Base-by-base conservation (phyloP, 2,888 invertebrate genomes). In the Diploptera punctata region DNA sequence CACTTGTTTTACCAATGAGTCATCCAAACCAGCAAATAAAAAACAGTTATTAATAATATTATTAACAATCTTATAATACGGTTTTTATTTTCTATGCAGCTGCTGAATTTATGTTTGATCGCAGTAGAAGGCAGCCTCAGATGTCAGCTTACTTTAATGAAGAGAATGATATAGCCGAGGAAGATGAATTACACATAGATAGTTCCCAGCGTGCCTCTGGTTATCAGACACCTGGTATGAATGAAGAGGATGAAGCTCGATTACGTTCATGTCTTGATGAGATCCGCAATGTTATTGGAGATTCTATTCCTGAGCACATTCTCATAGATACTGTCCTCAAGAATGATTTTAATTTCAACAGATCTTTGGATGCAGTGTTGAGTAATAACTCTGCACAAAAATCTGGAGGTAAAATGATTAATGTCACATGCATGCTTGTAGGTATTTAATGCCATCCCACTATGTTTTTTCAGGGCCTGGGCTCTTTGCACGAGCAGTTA, bases 261-360 rank as follows among this genome's bases (percentile, higher is more conserved):
- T 84, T 97, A 1, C 89, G 91, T 80, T 94, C 94, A 0, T 96
- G 97, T 78, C 85, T 96, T 69, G 95, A 95, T 79, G 91, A 92
- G 80, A 87, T 97, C 43, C 89, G 91, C 73, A 90, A 91, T 80
- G 89, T 94, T 7, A 86, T 96, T 67, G 96, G 95, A 4, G 92
- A 94, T 69, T 85, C 90, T 0, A 84, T 92, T 10, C 86, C 94
- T 0, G 93, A 95, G 77, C 87, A 89, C 75, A 86, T 89, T 67
- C 86, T 97, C 68, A 87, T 91, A 21, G 89, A 91, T 77, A 89
- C 91, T 57, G 89, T 94, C 33, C 83, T 95, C 72, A 87, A 87
- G 72, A 85, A 91, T 77, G 88, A 91, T 76, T 97, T 91, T 81
- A 89, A 95, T 81, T 67, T 89, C 49, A 90, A 90, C 77, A 88